Base-by-base conservation (phyloP, 2,888 invertebrate genomes). In the Hofmannophila pseudospretella region DNA sequence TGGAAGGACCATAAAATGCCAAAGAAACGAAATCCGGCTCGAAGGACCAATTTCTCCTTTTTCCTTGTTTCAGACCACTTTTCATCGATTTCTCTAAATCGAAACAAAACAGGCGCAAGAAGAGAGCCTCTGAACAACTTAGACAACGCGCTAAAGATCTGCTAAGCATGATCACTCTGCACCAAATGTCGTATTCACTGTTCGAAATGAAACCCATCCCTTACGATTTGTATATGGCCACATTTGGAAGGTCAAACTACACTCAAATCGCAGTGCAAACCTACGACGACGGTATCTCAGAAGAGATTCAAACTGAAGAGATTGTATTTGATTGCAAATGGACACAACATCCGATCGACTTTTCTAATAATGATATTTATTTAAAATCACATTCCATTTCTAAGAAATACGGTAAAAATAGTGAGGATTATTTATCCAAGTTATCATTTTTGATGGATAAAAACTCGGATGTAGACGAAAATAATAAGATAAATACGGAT, bases 141-240 rank as follows among this genome's bases (percentile, higher is more conserved):
- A 67, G 67, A 43, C 76, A 72, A 45, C 58, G 87, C 7, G 85
- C 81, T 0, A 61, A 69, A 45, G 85, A 87, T 44, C 61, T 88
- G 10, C 55, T 84, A 1, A 67, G 64, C 42, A 76, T 88, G 56
- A 79, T 88, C 44, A 76, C 76, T 38, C 50, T 88, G 4, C 86
- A 88, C 19, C 76, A 81, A 67, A 81, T 87, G 68, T 66, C 77
- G 0, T 86, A 76, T 40, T 61, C 58, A 1, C 51, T 88, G 1
- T 86, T 75, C 27, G 85, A 88, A 72, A 81, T 87, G 78, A 72
- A 80, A 53, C 86, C 87, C 0, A 80, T 88, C 45, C 75, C 86
- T 0, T 88, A 88, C 41, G 86, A 88, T 35, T 52, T 80, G 32
- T 87, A 70, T 13, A 87, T 86, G 79, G 67, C 74, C 49, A 81